Evolutionary conservation across 2,888 invertebrate genomes (phyloP).

Genomic region (Cantharis lateralis): DNA sequence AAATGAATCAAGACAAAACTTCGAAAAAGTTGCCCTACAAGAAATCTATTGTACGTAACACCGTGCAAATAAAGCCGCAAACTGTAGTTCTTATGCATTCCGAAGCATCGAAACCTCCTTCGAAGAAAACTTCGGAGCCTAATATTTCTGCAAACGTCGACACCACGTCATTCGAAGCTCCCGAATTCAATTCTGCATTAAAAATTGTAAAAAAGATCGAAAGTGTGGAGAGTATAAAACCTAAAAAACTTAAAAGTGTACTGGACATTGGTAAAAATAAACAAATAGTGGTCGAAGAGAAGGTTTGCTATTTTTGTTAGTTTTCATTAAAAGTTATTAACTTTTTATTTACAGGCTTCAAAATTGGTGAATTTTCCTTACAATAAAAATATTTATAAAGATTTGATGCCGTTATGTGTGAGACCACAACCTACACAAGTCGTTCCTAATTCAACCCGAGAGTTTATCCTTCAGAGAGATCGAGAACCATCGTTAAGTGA

Average conservation of each 20-base stretch:
- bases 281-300: constrained; percentile 25
- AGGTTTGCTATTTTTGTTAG: constrained; percentile 3
- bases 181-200: constrained; percentile 29
- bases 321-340: not conserved
- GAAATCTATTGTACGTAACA: constrained; percentile 34
- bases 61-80: constrained; percentile 28
- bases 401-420: constrained; percentile 39
- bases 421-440: constrained; percentile 25
- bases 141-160: not conserved
- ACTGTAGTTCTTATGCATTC: constrained; percentile 18
- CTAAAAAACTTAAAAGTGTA: constrained; percentile 20
- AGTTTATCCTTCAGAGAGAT: constrained; percentile 37
- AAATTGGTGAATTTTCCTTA: constrained; percentile 41
- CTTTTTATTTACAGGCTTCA: constrained; percentile 35
- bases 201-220: constrained; percentile 27
- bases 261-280: constrained; percentile 22
- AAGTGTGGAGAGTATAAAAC: constrained; percentile 22
- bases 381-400: constrained; percentile 39
- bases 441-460: constrained; percentile 23
- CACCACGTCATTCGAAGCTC: not conserved
- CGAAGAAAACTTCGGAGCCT: not conserved
- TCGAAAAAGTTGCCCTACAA: constrained; percentile 2
- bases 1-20: constrained; percentile 11
- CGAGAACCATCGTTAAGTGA: constrained; percentile 38
- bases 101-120: not conserved